A percentile compares a stretch with the other conserved stretches of the same genome.
These are phyloP conservation scores for Chlamydotis undulata DNA, from an alignment of 2,113 vertebrate genomes.

Conservation along the genomic window DNA sequence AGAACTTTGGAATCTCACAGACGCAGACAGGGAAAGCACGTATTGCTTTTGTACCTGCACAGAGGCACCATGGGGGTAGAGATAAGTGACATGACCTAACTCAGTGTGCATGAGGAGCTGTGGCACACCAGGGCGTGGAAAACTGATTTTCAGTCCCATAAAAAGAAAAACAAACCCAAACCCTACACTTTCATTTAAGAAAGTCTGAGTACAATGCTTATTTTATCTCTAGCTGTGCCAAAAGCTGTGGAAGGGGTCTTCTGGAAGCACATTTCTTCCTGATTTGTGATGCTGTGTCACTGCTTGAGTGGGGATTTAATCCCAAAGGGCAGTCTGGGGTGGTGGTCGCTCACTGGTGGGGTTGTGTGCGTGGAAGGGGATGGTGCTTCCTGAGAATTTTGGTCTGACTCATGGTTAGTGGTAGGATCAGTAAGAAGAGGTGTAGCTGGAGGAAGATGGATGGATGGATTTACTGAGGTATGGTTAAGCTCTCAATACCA, in stretches of 20 bases:
- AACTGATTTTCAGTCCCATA: background rate
- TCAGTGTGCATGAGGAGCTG: background rate
- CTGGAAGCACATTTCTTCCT: fast-evolving
- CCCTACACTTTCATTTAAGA: background rate
- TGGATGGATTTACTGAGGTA: background rate
- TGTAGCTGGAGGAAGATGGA: background rate
- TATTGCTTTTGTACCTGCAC: background rate
- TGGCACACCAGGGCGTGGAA: background rate
- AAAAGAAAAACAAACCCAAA: background rate
- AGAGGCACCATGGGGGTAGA: fast-evolving
- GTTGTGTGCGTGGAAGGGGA: background rate
- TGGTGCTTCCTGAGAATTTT: fast-evolving
- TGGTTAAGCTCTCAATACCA: background rate
- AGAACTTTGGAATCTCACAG: background rate
- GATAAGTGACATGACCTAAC: background rate
- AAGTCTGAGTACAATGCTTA: background rate
- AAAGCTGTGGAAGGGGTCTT: background rate
- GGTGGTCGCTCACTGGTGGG: background rate
- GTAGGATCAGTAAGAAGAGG: background rate
- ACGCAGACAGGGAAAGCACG: background rate
- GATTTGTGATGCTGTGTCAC: background rate
- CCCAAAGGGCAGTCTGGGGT: background rate
- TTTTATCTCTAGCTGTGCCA: background rate
- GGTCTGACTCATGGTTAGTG: fast-evolving
- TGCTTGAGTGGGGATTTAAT: background rate